A percentile compares a stretch with the other conserved stretches of the same genome.
These are phyloP conservation scores for Megalopta genalis DNA, from an alignment of 1,140 invertebrate genomes.

Conservation along the genomic window DNA sequence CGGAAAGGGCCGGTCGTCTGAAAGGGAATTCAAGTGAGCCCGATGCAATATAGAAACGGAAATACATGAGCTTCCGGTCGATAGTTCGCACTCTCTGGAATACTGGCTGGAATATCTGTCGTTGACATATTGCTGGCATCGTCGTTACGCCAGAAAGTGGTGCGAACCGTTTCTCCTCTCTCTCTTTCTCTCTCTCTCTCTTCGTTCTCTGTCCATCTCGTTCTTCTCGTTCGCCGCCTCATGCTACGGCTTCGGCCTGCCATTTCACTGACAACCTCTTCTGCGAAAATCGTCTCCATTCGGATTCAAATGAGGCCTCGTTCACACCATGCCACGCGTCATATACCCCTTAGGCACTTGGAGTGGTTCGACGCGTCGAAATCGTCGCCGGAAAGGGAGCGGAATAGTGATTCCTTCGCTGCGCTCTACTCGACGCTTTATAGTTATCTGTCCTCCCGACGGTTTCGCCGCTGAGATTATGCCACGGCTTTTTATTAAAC, in stretches of 20 bases:
- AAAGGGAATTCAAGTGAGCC: constrained; percentile 40
- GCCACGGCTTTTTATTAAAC: constrained; percentile 13
- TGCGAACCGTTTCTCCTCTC: constrained; percentile 34
- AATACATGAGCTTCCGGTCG: constrained; percentile 68
- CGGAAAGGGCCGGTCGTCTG: constrained; percentile 14
- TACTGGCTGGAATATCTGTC: constrained; percentile 69
- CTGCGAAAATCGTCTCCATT: constrained; percentile 76
- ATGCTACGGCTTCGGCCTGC: constrained; percentile 41
- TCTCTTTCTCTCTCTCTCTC: no score
- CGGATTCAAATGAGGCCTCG: constrained; percentile 78
- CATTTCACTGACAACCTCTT: constrained; percentile 68
- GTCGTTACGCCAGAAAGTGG: constrained; percentile 69
- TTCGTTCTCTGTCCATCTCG: constrained; percentile 32
- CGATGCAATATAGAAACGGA: constrained; percentile 54
- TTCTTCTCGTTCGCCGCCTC: constrained; percentile 16
- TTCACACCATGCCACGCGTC: constrained; percentile 74
- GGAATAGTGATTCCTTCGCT: constrained; percentile 46
- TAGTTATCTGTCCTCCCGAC: constrained; percentile 41
- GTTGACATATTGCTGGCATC: constrained; percentile 75
- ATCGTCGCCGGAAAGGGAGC: constrained; percentile 31
- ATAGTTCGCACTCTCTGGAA: constrained; percentile 60
- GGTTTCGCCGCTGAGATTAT: constrained; percentile 1
- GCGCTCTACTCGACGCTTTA: constrained; percentile 52
- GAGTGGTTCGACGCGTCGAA: constrained; percentile 53
- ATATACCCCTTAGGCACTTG: constrained; percentile 69